Base-by-base conservation (phyloP, 2,888 invertebrate genomes). In the Azorinus chamasolen region DNA sequence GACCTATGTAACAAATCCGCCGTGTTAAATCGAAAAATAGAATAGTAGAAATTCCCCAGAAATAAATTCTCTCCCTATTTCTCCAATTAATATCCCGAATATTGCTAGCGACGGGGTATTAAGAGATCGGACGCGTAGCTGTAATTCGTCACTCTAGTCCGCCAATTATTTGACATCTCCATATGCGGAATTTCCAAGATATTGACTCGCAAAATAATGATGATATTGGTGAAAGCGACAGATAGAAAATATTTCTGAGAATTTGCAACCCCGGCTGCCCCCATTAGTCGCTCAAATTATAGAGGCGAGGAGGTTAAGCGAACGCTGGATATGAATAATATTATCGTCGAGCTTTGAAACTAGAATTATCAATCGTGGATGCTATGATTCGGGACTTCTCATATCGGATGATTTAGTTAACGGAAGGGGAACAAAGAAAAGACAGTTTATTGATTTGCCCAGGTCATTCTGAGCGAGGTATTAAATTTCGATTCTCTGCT, bases 171-270 rank as follows among this genome's bases (percentile, higher is more conserved):
- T 79, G 79, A 79, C 79, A 72, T 63, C 54, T 69, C 75, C 79
- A 79, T 79, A 79, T 79, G 79, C 75, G 75, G 57, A 64, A 58
- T 72, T 75, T 79, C 79, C 75, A 61, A 72, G 75, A 57, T 79
- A 79, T 79, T 79, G 79, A 79, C 75, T 79, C 75, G 55, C 59
- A 79, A 79, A 79, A 70, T 75, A 72, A 79, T 79, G 75, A 79
- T 72, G 66, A 72, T 68, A 69, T 75, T 72, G 48, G 58, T 59
- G 61, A 68, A 78, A 64, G 77, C 72, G 79, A 75, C 79, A 79
- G 72, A 75, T 57, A 72, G 70, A 70, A 69, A 74, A 80, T 80
- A 80, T 80, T 77, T 66, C 73, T 25, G 53, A 65, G 66, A 63
- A 69, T 50, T 45, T 50, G 73, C 55, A 25, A 22, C 61, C 76